A percentile compares a stretch with the other conserved stretches of the same genome.
Conservation (phyloP, 2,113 vertebrate species). For the Theristicus caerulescens region DNA sequence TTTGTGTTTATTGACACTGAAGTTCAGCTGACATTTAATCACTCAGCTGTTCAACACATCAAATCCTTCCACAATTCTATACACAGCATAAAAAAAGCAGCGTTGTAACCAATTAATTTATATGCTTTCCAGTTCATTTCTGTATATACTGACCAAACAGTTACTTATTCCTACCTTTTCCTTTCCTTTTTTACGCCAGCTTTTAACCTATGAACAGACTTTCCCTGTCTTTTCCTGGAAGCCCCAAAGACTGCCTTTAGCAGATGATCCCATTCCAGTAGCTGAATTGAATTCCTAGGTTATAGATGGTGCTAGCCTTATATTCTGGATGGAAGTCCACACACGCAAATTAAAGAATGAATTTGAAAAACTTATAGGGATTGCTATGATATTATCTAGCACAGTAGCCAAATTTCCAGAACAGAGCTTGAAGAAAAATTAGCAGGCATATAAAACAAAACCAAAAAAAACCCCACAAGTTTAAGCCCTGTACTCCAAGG, state of each 20-base stretch:
- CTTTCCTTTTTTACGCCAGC: neutral
- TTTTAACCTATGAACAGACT: neutral
- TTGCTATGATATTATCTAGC: neutral
- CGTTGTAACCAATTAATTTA: neutral
- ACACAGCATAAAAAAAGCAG: neutral
- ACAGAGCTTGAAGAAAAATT: neutral
- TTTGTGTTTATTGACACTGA: neutral
- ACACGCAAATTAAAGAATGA: neutral
- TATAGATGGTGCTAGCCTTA: neutral
- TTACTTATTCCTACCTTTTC: neutral
- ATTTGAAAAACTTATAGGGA: neutral
- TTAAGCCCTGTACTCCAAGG: neutral
- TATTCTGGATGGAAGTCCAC: neutral
- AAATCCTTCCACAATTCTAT: neutral
- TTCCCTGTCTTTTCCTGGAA: neutral
- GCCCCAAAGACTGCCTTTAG: neutral
- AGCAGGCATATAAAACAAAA: neutral
- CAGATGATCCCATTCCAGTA: neutral
- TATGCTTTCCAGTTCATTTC: neutral
- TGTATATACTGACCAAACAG: neutral
- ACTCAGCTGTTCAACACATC: neutral
- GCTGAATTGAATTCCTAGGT: neutral
- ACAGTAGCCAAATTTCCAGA: neutral
- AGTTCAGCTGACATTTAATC: neutral
- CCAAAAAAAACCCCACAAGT: neutral